Conservation (phyloP, 1,140 invertebrate genomes). For the Drosophila punjabiensis region DNA sequence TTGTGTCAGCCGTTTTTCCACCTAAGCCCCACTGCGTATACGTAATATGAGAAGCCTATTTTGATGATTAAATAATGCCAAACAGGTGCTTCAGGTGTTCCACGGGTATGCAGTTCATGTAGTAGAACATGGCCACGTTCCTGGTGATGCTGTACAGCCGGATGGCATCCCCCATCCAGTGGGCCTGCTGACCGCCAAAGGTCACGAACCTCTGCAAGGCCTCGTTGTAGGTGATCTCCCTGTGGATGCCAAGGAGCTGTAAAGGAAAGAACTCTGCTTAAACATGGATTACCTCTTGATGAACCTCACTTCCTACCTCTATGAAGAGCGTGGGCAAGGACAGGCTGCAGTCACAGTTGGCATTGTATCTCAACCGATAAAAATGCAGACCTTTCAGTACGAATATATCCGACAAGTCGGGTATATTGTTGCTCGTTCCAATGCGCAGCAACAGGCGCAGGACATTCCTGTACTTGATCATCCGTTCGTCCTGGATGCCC, state of each 20-base stretch:
- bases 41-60: slow-evolving; percentile 20
- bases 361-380: slow-evolving; percentile 55
- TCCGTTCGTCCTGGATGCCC: slow-evolving; percentile 48
- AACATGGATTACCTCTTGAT: neutral
- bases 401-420: slow-evolving; percentile 58
- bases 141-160: slow-evolving; percentile 46
- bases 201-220: slow-evolving; percentile 46
- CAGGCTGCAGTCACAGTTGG: slow-evolving; percentile 52
- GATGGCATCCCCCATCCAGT: slow-evolving; percentile 50
- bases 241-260: slow-evolving; percentile 54
- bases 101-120: slow-evolving; percentile 49
- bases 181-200: slow-evolving; percentile 41
- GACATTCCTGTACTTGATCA: slow-evolving; percentile 59
- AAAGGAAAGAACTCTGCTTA: neutral
- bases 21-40: slow-evolving; percentile 20
- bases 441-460: slow-evolving; percentile 54
- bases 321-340: slow-evolving; percentile 57
- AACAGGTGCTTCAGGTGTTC: slow-evolving; percentile 59
- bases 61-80: slow-evolving; percentile 40
- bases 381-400: slow-evolving; percentile 60
- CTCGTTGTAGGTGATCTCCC: slow-evolving; percentile 51
- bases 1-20: slow-evolving; percentile 19
- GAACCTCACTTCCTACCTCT: slow-evolving; percentile 27
- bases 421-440: slow-evolving; percentile 57
- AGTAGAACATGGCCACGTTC: slow-evolving; percentile 54